These are phyloP conservation scores for Drosophila repletoides DNA, from an alignment of 1,140 invertebrate genomes.

Conservation along the genomic window DNA sequence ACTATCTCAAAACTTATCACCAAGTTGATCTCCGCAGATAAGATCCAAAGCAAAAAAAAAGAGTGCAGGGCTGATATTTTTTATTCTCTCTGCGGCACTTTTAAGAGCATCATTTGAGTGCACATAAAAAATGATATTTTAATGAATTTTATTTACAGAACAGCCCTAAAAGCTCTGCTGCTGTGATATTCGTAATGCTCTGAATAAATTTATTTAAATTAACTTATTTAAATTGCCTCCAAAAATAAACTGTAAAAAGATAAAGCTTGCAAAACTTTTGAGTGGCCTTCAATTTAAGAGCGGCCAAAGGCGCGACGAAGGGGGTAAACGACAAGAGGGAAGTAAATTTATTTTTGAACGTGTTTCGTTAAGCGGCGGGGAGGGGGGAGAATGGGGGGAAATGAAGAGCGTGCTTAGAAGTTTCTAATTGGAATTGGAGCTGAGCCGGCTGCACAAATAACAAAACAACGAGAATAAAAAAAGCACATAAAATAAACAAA, in stretches of 20 bases:
- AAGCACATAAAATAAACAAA: slow-evolving; percentile 33
- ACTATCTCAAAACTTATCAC: no score
- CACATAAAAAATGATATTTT: no score
- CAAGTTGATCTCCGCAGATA: no score
- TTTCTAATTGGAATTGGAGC: slow-evolving; percentile 37
- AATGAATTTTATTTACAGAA: no score
- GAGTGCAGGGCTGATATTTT: no score
- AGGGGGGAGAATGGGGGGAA: background rate
- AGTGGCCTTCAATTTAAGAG: slow-evolving; percentile 5
- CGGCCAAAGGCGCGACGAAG: background rate
- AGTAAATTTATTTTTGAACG: slow-evolving; percentile 42
- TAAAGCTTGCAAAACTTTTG: slow-evolving; percentile 5
- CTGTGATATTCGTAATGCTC: background rate
- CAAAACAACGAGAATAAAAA: slow-evolving; percentile 49
- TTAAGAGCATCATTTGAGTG: no score
- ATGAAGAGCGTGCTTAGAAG: background rate
- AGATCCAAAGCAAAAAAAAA: no score
- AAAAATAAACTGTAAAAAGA: slow-evolving; percentile 5
- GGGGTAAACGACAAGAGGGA: background rate
- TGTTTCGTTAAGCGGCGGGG: slow-evolving; percentile 33
- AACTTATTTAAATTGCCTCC: slow-evolving; percentile 7
- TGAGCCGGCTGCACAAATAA: slow-evolving; percentile 62
- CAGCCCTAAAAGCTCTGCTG: background rate
- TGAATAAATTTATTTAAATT: slow-evolving; percentile 1
- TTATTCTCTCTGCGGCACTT: no score